Conservation (phyloP, 1,140 invertebrate genomes). For the Danaus melanippus region DNA sequence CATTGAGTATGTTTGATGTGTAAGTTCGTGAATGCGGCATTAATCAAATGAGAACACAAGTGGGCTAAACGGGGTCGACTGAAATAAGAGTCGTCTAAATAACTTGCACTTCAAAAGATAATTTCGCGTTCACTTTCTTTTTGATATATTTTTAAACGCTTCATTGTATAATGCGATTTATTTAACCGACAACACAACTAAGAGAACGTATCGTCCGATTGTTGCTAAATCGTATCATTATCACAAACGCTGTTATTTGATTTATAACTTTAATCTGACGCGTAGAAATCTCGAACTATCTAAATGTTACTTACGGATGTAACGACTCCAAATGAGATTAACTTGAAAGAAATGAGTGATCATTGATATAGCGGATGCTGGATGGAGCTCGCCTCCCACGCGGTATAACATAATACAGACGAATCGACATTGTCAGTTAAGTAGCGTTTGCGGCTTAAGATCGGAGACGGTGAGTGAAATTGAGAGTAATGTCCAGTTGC, state of each 20-base stretch:
- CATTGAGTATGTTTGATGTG: too few species aligned
- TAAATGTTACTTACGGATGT: too few species aligned
- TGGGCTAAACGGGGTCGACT: slow-evolving; percentile 15
- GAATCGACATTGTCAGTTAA: slow-evolving; percentile 16
- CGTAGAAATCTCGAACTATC: too few species aligned
- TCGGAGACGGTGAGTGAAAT: slow-evolving; percentile 11
- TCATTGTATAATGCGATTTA: slow-evolving; percentile 6
- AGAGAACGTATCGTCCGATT: too few species aligned
- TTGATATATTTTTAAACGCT: slow-evolving; percentile 18
- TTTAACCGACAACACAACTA: slow-evolving; percentile 2
- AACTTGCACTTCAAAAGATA: slow-evolving; percentile 17
- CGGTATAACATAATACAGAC: slow-evolving; percentile 11
- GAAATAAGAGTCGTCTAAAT: slow-evolving; percentile 22
- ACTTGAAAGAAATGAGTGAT: slow-evolving; percentile 7
- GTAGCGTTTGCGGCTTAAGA: slow-evolving; percentile 5
- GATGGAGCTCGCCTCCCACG: slow-evolving; percentile 1
- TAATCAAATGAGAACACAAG: slow-evolving; percentile 21
- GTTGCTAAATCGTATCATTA: too few species aligned
- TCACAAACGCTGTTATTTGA: too few species aligned
- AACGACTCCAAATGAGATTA: slow-evolving; percentile 4
- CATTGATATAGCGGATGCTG: slow-evolving; percentile 8
- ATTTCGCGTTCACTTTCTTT: slow-evolving; percentile 18
- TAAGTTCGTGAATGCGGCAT: slow-evolving; percentile 9
- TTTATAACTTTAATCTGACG: too few species aligned
- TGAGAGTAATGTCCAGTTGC: slow-evolving; percentile 8